Conservation (phyloP, 1,140 invertebrate genomes). For the Anastrepha ludens region DNA sequence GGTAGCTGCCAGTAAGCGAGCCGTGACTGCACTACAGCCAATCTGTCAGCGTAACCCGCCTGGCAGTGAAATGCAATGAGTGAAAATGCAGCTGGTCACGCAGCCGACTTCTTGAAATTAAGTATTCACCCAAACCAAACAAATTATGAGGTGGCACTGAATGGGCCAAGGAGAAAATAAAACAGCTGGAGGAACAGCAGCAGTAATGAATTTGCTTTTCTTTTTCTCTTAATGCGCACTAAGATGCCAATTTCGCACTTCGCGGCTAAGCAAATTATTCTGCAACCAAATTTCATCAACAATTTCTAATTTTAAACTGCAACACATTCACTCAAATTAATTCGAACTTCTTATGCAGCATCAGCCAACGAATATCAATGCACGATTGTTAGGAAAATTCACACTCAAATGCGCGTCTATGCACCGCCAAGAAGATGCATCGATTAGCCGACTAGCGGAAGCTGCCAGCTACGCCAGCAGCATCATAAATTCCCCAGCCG, state of each 20-base stretch:
- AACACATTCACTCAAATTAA: too few species aligned
- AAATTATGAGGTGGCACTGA: conserved; percentile 10
- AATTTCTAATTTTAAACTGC: too few species aligned
- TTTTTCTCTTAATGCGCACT: background rate
- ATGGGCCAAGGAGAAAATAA: background rate
- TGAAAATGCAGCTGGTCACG: background rate
- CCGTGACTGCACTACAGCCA: background rate
- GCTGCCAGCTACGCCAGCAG: background rate
- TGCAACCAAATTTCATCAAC: too few species aligned
- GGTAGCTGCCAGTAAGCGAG: background rate
- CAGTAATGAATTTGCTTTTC: too few species aligned
- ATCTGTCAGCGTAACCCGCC: background rate
- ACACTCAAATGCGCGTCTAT: too few species aligned
- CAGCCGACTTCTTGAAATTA: background rate
- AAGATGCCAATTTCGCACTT: background rate
- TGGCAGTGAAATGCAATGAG: background rate
- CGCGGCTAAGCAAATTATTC: too few species aligned
- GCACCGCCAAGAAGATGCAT: background rate
- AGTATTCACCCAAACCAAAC: background rate
- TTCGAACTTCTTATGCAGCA: too few species aligned
- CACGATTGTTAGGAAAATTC: too few species aligned
- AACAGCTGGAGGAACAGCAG: background rate
- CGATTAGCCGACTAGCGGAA: background rate
- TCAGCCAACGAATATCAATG: too few species aligned
- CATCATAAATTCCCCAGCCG: background rate